Base-by-base conservation (phyloP, 1,140 invertebrate species). In the Lucilia cuprina region DNA sequence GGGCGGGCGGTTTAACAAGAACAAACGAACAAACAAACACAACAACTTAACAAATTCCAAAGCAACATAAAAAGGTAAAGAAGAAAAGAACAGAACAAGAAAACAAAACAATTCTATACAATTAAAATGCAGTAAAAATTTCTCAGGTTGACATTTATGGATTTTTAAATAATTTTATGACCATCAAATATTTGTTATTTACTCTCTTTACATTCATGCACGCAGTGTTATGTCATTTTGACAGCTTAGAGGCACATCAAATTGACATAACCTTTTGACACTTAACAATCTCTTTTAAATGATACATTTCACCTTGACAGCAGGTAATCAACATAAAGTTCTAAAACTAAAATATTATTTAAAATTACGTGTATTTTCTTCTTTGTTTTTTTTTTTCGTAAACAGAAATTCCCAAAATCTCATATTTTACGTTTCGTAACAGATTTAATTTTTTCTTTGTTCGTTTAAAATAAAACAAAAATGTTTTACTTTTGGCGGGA, bases 221-320 rank as follows among this genome's bases (percentile, higher is more conserved):
- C 12, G n/a, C 19, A 25, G 13, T 70, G 9, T 70, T 70, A 25
- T 70, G 65, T 55, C 50, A 55, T 55, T 55, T 8, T 14, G 50
- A 55, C 50, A 55, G 41, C 14, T 60, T 17, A 25, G 19, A 70
- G 8, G 0, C n/a, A 10, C 65, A 70, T 70, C 17, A 70, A 70
- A 70, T 70, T 70, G 65, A 70, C 65, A 70, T 70, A 70, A 70
- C 65, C 65, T 70, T 41, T 70, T 70, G 65, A 70, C 65, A 70
- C 65, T 70, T 21, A 10, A 25, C 5, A 21, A 21, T 70, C 65
- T 25, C n/a, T 60, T 17, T 30, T 17, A n/a, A 60, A 60, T 17
- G 55, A 17, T 19, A 70, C 21, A 7, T 70, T 12, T 70, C 21
- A 70, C 19, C 65, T 25, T 70, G 19, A n/a, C 13, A 70, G 8